phyloP scores from a whole-genome alignment of 2,888 invertebrate genomes.

The Mamestra brassicae region DNA sequence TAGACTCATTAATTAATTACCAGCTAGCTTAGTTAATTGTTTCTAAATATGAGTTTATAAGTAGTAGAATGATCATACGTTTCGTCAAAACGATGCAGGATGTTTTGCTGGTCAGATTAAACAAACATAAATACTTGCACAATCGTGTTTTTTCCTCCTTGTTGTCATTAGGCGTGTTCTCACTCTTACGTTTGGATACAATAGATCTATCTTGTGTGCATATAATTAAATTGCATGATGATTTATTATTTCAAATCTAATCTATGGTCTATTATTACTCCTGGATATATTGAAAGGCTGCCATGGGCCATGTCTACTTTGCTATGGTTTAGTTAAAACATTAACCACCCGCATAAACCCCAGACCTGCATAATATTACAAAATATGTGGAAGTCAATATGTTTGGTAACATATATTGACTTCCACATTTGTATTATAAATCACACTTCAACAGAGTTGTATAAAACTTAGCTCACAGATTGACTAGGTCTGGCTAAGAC shows the following conservation, averaged over 20 bases:
- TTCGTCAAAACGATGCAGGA: background rate
- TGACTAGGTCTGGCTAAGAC: background rate
- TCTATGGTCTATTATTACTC: background rate
- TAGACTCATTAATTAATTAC: conserved; percentile 26
- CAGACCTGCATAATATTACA: background rate
- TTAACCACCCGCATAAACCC: background rate
- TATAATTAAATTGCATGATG: background rate
- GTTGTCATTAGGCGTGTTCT: conserved; percentile 46
- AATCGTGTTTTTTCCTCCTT: conserved; percentile 39
- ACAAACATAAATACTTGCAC: background rate
- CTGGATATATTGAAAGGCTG: background rate
- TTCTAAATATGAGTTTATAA: background rate
- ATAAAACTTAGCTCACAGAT: background rate
- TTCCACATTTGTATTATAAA: background rate
- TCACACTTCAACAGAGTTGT: background rate
- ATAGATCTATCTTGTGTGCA: conserved; percentile 17
- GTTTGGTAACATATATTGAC: background rate
- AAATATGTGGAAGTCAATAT: background rate
- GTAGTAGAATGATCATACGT: background rate
- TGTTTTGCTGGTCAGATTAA: conserved; percentile 3
- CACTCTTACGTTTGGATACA: conserved; percentile 11
- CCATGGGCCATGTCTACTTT: background rate
- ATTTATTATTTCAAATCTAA: background rate
- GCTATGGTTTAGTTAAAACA: background rate
- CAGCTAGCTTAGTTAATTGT: conserved; percentile 2